Base-by-base conservation (phyloP, 2,888 invertebrate genomes). In the Plebejus anna region DNA sequence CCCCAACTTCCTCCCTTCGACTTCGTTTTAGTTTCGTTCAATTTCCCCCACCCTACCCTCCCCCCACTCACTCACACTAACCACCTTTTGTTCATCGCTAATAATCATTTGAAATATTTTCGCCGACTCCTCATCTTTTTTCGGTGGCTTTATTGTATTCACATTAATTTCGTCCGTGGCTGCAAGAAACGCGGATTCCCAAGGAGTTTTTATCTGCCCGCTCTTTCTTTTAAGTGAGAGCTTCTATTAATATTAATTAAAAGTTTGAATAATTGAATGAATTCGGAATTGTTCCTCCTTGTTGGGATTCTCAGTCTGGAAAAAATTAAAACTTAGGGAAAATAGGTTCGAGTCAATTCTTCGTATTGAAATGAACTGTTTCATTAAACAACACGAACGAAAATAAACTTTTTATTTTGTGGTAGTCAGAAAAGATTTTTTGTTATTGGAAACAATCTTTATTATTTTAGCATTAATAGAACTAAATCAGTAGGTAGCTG, bases 211-310 rank as follows among this genome's bases (percentile, higher is more conserved):
- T 92, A 90, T 92, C 91, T 87, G 86, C 87, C 85, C 86, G 88
- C 92, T 91, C 89, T 91, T 93, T 92, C 92, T 90, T 92, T 91
- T 88, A 90, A 92, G 87, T 89, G 89, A 90, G 90, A 89, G 89
- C 88, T 88, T 87, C 92, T 94, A 93, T 92, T 94, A 92, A 94
- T 94, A 93, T 94, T 94, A 93, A 94, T 93, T 93, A 93, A 93
- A 94, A 93, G 90, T 93, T 93, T 92, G 90, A 91, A 92, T 92
- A 92, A 93, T 90, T 92, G 90, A 92, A 92, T 90, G 88, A 88
- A 89, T 90, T 89, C 85, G 84, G 89, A 89, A 92, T 92, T 91
- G 90, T 92, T 88, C 88, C 82, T 83, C 88, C 90, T 90, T 90
- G 90, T 90, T 87, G 87, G 86, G 87, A 85, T 86, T 87, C 88